Percentiles rank a stretch among this genome's conserved stretches.
Conservation (phyloP, 2,888 invertebrate genomes). For the Drosophila nr. medialis region DNA sequence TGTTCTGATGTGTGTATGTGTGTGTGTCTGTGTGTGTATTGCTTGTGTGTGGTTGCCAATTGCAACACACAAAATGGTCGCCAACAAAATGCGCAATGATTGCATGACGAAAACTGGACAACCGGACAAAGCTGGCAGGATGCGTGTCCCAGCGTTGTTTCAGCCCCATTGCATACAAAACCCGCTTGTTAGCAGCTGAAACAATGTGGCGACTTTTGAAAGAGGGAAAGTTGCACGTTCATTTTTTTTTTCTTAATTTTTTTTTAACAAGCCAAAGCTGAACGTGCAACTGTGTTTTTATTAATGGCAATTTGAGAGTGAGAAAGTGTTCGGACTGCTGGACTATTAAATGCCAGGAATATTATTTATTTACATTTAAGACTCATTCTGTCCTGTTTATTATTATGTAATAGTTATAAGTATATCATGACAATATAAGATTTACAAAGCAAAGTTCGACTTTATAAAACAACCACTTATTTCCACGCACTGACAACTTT, state of each 20-base stretch:
- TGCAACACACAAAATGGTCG: conserved; percentile 45
- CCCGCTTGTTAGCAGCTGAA: conserved; percentile 51
- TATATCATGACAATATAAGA: no score
- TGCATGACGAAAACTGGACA: conserved; percentile 39
- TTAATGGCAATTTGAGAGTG: neutral
- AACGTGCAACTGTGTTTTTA: conserved; percentile 7
- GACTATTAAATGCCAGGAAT: neutral
- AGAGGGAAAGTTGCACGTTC: neutral
- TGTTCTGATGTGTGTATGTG: conserved; percentile 12
- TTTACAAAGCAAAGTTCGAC: no score
- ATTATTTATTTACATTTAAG: neutral
- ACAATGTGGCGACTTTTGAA: conserved; percentile 23
- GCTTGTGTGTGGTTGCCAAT: conserved; percentile 57
- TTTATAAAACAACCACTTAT: no score
- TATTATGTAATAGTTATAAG: no score
- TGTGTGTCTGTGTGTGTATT: conserved; percentile 9
- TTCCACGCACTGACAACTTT: no score
- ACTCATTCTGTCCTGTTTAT: no score
- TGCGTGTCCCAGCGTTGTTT: conserved; percentile 35
- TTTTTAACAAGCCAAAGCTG: conserved; percentile 2
- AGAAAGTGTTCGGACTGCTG: no score
- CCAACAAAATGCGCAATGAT: conserved; percentile 52
- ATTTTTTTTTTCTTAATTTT: neutral
- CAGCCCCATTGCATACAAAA: conserved; percentile 37
- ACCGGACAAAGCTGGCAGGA: conserved; percentile 12